A percentile compares a stretch with the other conserved stretches of the same genome.
These are phyloP conservation scores for Drosophila hawaiiensis DNA, from an alignment of 2,888 invertebrate species.

Conservation along the genomic window DNA sequence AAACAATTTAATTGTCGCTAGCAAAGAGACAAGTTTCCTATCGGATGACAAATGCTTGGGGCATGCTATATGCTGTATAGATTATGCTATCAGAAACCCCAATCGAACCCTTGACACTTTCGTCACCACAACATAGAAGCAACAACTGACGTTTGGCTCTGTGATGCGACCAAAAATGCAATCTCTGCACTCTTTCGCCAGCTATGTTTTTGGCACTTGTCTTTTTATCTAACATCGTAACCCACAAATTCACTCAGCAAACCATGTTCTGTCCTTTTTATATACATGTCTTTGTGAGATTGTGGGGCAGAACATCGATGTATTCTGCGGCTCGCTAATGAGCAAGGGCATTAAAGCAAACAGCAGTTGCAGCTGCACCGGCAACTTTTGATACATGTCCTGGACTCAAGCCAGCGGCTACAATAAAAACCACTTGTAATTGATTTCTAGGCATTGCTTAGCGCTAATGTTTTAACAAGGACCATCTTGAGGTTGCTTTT, in stretches of 20 bases:
- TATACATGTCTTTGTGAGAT: conserved; percentile 24
- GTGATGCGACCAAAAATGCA: conserved; percentile 21
- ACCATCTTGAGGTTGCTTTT: conserved; percentile 33
- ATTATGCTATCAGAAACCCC: conserved; percentile 32
- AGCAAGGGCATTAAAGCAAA: conserved; percentile 72
- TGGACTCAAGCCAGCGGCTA: conserved; percentile 1
- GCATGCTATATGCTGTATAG: conserved; percentile 24
- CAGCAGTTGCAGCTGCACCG: conserved; percentile 39
- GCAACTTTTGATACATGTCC: conserved; percentile 54
- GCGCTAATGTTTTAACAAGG: conserved; percentile 61
- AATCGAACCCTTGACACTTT: conserved; percentile 45
- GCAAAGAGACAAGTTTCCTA: conserved; percentile 38
- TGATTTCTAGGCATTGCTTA: conserved; percentile 69
- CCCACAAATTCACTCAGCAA: conserved; percentile 55
- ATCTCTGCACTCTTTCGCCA: conserved; percentile 6
- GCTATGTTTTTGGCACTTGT: background rate
- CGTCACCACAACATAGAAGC: conserved; percentile 6
- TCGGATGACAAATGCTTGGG: conserved; percentile 5
- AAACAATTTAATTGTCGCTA: conserved; percentile 77
- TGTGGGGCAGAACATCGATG: conserved; percentile 41
- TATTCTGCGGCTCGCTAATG: conserved; percentile 58
- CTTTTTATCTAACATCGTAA: conserved; percentile 24
- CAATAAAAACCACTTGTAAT: conserved; percentile 53
- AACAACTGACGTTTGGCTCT: conserved; percentile 16
- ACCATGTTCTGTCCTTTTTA: conserved; percentile 41